phyloP scores from a whole-genome alignment of 2,888 invertebrate genomes.

The Oconnorella tubifera region DNA sequence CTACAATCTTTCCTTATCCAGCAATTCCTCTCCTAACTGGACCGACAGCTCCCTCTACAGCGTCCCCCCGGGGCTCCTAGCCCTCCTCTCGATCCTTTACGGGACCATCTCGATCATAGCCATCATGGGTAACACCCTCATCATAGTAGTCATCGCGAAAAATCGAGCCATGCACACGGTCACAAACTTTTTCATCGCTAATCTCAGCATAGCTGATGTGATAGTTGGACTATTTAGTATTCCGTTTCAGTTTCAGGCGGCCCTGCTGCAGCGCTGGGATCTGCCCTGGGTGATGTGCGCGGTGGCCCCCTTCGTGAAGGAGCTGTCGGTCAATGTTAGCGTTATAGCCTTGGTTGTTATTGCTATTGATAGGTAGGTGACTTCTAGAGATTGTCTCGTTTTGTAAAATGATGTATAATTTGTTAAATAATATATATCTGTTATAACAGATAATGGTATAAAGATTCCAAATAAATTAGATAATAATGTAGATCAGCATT shows the following conservation, averaged over 20 bases:
- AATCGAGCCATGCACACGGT: constrained; percentile 71
- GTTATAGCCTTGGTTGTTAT: constrained; percentile 83
- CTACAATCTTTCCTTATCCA: no score
- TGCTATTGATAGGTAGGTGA: constrained; percentile 78
- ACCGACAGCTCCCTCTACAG: background rate
- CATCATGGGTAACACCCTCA: constrained; percentile 77
- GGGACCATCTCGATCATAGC: constrained; percentile 77
- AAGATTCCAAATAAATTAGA: no score
- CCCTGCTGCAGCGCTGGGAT: constrained; percentile 79
- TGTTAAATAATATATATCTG: no score
- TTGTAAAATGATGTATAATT: no score
- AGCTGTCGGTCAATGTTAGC: constrained; percentile 80
- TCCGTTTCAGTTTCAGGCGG: constrained; percentile 65
- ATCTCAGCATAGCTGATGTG: constrained; percentile 79
- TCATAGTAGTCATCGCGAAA: constrained; percentile 78
- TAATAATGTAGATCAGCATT: no score
- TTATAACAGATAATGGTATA: no score
- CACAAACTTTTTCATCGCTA: constrained; percentile 81
- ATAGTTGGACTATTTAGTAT: constrained; percentile 80
- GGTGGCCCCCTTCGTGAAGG: constrained; percentile 82
- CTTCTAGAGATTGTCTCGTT: no score
- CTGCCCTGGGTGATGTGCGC: constrained; percentile 82
- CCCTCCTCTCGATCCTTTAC: constrained; percentile 71
- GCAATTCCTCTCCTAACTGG: no score
- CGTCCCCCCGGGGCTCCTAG: constrained; percentile 1